A percentile compares a stretch with the other conserved stretches of the same genome.
Evolutionary conservation across 2,797 vertebrate genomes (phyloP).

Genomic region (Mus caroli): DNA sequence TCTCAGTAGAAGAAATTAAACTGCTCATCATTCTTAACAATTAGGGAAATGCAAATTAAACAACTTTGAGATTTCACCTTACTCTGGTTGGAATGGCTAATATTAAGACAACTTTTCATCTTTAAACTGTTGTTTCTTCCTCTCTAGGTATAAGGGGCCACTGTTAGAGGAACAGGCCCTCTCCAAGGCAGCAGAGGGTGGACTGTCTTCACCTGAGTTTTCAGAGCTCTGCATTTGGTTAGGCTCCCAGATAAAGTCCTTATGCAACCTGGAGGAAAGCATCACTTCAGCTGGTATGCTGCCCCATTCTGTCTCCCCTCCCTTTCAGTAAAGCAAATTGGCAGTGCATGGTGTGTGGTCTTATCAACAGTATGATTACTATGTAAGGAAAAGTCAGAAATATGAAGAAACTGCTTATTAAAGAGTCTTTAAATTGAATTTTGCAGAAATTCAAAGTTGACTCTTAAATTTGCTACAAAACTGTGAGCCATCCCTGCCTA

Average conservation of each 20-base stretch:
- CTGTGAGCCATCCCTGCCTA: slow-evolving; percentile 38
- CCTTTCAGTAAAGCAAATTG: slow-evolving; percentile 30
- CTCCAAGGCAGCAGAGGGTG: slow-evolving; percentile 90
- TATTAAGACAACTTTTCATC: not conserved
- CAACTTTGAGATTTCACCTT: not conserved
- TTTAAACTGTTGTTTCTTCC: not conserved
- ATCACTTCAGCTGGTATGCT: slow-evolving; percentile 91
- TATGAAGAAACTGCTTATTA: slow-evolving; percentile 35
- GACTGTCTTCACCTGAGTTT: slow-evolving; percentile 93
- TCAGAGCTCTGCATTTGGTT: slow-evolving; percentile 94
- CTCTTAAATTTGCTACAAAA: slow-evolving; percentile 52
- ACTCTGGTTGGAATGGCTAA: not conserved
- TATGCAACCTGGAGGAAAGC: slow-evolving; percentile 93
- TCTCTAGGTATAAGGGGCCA: slow-evolving; percentile 93
- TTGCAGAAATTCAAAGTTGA: slow-evolving; percentile 48
- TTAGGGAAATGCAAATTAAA: not conserved
- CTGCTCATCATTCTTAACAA: not conserved
- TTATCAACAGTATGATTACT: not conserved
- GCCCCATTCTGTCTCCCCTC: slow-evolving; percentile 41
- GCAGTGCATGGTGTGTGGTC: not conserved
- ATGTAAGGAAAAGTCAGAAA: slow-evolving; percentile 23
- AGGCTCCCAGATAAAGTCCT: slow-evolving; percentile 90
- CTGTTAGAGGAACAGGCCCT: slow-evolving; percentile 93
- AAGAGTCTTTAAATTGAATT: slow-evolving; percentile 50
- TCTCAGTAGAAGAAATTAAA: not conserved